A percentile compares a stretch with the other conserved stretches of the same genome.
Evolutionary conservation across 2,888 invertebrate species (phyloP).

Genomic region (Clanis bilineata): DNA sequence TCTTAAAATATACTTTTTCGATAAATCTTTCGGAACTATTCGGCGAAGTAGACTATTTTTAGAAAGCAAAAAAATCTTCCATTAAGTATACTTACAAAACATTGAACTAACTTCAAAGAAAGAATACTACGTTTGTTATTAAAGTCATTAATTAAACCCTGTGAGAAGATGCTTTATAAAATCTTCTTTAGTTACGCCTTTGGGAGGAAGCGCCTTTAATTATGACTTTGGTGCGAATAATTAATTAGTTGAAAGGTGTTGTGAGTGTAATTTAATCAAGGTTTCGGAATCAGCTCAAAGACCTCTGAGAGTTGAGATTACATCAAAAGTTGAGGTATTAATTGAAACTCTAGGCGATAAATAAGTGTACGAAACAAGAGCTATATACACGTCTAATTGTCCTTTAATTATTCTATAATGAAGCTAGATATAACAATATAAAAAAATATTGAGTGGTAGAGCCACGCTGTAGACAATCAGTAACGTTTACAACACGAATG

Average conservation of each 20-base stretch:
- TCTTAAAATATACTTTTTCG: too few relatives aligned
- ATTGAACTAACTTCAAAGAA: background rate
- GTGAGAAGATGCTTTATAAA: background rate
- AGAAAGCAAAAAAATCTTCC: background rate
- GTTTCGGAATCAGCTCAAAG: background rate
- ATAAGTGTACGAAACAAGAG: too few relatives aligned
- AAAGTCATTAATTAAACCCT: background rate
- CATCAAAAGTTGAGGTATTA: background rate
- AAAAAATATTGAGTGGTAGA: too few relatives aligned
- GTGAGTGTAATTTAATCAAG: slow-evolving; percentile 22
- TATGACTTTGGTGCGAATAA: slow-evolving; percentile 22
- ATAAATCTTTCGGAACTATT: too few relatives aligned
- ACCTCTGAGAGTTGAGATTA: background rate
- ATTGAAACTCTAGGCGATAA: background rate
- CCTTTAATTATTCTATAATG: too few relatives aligned
- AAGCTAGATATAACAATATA: too few relatives aligned
- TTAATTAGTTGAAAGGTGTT: slow-evolving; percentile 23
- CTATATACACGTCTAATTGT: too few relatives aligned
- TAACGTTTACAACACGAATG: too few relatives aligned
- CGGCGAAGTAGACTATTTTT: background rate
- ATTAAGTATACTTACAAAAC: background rate
- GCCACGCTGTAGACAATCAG: too few relatives aligned
- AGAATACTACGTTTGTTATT: background rate
- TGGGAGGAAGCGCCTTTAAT: slow-evolving; percentile 16
- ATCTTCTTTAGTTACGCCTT: slow-evolving; percentile 4